These are phyloP conservation scores for Palythoa heliodiscus DNA, from an alignment of 92 coral and sea anemone species.

Conservation along the genomic window DNA sequence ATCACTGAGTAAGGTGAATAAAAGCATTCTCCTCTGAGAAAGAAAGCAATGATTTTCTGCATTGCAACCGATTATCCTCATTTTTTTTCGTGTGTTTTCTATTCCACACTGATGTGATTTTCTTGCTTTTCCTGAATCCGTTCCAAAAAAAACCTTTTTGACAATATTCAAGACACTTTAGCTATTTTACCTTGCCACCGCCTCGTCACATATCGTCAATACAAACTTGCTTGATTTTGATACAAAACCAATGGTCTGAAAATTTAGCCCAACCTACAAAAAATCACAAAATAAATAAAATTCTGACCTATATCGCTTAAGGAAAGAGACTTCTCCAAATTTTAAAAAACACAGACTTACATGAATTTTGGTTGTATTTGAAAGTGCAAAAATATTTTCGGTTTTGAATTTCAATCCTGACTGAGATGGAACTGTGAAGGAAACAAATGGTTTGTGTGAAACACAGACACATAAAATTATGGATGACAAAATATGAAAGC, in stretches of 20 bases:
- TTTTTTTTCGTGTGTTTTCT: too few species aligned
- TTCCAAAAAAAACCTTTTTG: too few species aligned
- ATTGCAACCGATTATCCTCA: too few species aligned
- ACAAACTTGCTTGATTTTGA: conserved; percentile 13
- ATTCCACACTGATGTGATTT: too few species aligned
- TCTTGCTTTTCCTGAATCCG: too few species aligned
- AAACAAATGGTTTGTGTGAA: background rate
- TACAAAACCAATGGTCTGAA: conserved; percentile 23
- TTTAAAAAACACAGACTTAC: background rate
- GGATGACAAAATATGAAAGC: background rate
- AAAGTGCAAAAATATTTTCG: conserved; percentile 31
- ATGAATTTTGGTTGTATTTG: conserved; percentile 35
- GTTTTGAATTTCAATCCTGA: conserved; percentile 34
- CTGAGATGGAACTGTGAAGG: conserved; percentile 32
- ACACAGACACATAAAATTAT: background rate
- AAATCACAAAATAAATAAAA: background rate
- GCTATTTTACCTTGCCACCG: conserved; percentile 24
- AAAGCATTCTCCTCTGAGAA: too few species aligned
- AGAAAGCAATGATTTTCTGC: too few species aligned
- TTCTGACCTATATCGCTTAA: background rate
- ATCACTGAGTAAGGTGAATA: too few species aligned
- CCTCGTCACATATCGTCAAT: conserved; percentile 40
- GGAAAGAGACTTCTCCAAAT: background rate
- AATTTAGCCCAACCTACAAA: conserved; percentile 32
- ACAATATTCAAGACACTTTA: too few species aligned